Evolutionary conservation across 1,140 invertebrate genomes (phyloP).

Genomic region (Pogonomyrmex barbatus): DNA sequence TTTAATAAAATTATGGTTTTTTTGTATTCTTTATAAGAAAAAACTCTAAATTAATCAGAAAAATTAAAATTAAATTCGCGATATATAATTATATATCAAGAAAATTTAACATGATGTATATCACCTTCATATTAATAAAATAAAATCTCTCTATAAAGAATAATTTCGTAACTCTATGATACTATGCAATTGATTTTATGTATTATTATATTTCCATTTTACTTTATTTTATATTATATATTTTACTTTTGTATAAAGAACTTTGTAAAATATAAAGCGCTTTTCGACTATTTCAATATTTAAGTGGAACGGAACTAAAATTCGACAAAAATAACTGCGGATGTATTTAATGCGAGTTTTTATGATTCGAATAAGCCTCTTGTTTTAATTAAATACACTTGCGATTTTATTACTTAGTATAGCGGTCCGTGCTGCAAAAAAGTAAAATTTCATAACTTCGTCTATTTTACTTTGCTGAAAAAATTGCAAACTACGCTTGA

Average conservation of each 20-base stretch:
- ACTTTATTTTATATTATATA: neutral
- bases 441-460: slow-evolving; percentile 1
- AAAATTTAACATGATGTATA: neutral
- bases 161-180: neutral
- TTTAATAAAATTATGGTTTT: neutral
- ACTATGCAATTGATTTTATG: neutral
- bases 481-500: slow-evolving; percentile 11
- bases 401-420: neutral
- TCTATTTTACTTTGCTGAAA: neutral
- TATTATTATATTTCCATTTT: too few relatives aligned
- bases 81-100: neutral
- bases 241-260: neutral
- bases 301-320: slow-evolving; percentile 13
- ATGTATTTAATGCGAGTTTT: neutral
- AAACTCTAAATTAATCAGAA: neutral
- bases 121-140: neutral
- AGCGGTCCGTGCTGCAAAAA: neutral
- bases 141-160: neutral
- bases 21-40: neutral
- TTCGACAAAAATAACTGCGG: neutral
- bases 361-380: neutral
- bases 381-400: neutral
- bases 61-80: neutral
- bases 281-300: neutral
- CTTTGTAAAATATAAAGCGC: neutral